Conservation (phyloP, 2,888 invertebrate genomes). For the Meta bourneti region DNA sequence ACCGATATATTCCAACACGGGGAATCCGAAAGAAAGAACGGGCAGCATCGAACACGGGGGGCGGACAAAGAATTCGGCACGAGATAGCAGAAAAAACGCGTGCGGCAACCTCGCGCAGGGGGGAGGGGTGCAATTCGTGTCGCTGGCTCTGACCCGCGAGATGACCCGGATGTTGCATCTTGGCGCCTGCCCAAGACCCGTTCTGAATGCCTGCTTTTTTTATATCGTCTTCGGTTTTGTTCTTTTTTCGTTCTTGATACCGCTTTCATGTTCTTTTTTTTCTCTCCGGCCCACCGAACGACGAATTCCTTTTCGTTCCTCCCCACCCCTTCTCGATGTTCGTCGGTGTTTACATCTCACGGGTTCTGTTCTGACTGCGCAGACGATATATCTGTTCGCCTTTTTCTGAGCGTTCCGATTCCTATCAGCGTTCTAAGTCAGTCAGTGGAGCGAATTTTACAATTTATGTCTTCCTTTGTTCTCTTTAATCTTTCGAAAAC, state of each 20-base stretch:
- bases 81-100: constrained; percentile 39
- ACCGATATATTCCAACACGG: too few species aligned
- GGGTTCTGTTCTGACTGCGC: background rate
- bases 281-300: constrained; percentile 22
- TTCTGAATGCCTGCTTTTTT: constrained; percentile 34
- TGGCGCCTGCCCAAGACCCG: constrained; percentile 75
- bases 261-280: constrained; percentile 17
- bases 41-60: constrained; percentile 3
- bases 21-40: background rate
- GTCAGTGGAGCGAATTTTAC: too few species aligned
- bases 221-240: background rate
- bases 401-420: too few species aligned
- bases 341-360: constrained; percentile 27
- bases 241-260: constrained; percentile 29
- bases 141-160: constrained; percentile 67
- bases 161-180: constrained; percentile 72
- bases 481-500: too few species aligned
- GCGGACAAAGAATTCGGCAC: constrained; percentile 60
- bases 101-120: constrained; percentile 54
- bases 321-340: background rate
- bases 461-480: too few species aligned
- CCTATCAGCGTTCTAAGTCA: too few species aligned
- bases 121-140: constrained; percentile 58
- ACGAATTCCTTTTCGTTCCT: constrained; percentile 4
- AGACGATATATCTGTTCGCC: too few species aligned